phyloP scores from a whole-genome alignment of 1,140 invertebrate species.

The Eriosoma lanigerum region DNA sequence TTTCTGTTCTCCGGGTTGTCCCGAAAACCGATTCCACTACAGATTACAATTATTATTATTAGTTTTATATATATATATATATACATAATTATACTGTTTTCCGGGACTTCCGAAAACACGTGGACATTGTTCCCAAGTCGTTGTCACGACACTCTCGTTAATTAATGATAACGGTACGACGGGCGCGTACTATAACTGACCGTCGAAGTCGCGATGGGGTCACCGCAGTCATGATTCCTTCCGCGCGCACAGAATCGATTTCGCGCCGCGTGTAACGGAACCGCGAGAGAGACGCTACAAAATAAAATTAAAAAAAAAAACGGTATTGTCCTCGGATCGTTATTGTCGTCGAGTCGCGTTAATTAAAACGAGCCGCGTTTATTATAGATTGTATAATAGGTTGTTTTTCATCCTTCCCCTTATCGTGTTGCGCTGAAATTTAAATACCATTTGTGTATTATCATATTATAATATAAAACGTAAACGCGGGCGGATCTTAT shows the following conservation, averaged over 20 bases:
- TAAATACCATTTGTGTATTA: not conserved
- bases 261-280: conserved; percentile 19
- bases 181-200: not conserved
- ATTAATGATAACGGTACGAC: conserved; percentile 32
- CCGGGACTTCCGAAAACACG: too few relatives aligned
- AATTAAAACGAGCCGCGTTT: not conserved
- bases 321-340: conserved; percentile 7
- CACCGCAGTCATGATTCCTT: not conserved
- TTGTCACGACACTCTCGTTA: conserved; percentile 40
- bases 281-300: too few relatives aligned
- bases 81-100: too few relatives aligned
- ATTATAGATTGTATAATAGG: not conserved
- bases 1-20: too few relatives aligned
- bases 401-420: not conserved
- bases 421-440: not conserved
- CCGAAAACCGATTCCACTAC: not conserved
- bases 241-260: not conserved
- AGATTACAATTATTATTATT: too few relatives aligned
- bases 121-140: not conserved
- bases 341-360: not conserved
- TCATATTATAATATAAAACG: too few relatives aligned
- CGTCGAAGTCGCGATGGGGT: not conserved
- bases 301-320: too few relatives aligned
- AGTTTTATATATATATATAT: too few relatives aligned
- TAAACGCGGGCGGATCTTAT: too few relatives aligned